These are phyloP conservation scores for Diphyllodes magnificus DNA, from an alignment of 2,113 vertebrate genomes.

Conservation along the genomic window DNA sequence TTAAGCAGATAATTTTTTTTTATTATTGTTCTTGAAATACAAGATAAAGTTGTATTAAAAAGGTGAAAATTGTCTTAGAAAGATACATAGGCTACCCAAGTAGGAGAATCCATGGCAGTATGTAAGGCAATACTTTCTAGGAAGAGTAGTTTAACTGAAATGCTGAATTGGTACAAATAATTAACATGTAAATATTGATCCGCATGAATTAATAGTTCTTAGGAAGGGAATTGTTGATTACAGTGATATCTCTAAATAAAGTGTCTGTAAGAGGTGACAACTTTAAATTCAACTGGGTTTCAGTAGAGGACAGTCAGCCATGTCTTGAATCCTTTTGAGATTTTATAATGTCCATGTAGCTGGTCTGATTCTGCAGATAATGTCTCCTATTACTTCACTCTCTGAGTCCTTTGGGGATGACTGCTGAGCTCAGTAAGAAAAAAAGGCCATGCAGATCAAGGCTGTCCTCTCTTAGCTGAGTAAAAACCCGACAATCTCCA, in stretches of 20 bases:
- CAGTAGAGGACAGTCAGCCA: neutral
- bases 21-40: neutral
- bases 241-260: neutral
- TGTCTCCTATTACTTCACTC: neutral
- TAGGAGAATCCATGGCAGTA: neutral
- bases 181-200: neutral
- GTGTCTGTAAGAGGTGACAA: neutral
- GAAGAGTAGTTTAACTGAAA: neutral
- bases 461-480: neutral
- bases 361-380: neutral
- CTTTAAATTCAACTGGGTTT: neutral
- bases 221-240: neutral
- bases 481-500: neutral
- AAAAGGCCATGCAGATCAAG: neutral
- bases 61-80: neutral
- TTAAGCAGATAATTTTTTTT: neutral
- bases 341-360: neutral
- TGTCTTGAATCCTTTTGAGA: neutral
- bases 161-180: neutral
- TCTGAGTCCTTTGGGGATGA: neutral
- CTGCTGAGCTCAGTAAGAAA: neutral
- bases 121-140: neutral
- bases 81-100: neutral
- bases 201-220: neutral
- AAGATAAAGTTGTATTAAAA: neutral